Evolutionary conservation across 2,888 invertebrate species (phyloP).

Genomic region (Epinotia nisella): DNA sequence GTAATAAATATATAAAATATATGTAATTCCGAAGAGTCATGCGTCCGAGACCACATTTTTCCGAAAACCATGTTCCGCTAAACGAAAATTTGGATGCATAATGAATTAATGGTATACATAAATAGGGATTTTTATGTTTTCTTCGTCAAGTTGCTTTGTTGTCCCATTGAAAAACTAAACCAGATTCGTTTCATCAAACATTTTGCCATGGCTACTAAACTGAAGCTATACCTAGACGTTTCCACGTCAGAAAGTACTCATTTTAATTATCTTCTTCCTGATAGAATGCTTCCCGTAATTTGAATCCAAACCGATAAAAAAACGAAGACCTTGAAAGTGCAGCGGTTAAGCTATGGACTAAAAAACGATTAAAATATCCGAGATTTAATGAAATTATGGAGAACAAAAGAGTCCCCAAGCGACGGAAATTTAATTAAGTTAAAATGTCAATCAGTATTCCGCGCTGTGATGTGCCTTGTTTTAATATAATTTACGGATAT

Average conservation of each 20-base stretch:
- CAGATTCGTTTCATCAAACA: neutral
- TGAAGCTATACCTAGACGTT: too few relatives aligned
- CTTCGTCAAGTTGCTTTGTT: too few relatives aligned
- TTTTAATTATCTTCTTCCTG: conserved; percentile 14
- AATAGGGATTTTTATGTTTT: too few relatives aligned
- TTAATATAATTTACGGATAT: conserved; percentile 38
- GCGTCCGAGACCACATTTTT: too few relatives aligned
- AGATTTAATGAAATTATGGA: conserved; percentile 64
- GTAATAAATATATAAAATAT: too few relatives aligned
- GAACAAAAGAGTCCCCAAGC: conserved; percentile 69
- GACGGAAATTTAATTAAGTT: conserved; percentile 64
- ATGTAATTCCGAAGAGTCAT: too few relatives aligned
- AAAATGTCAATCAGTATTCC: conserved; percentile 58
- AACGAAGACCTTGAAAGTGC: conserved; percentile 27
- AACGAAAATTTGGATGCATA: too few relatives aligned
- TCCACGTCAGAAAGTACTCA: too few relatives aligned
- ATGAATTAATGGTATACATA: too few relatives aligned
- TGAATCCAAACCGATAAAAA: conserved; percentile 23
- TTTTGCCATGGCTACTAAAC: neutral
- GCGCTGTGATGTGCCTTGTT: conserved; percentile 43
- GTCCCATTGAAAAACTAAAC: too few relatives aligned
- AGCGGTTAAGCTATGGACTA: conserved; percentile 41
- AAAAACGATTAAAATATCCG: conserved; percentile 56
- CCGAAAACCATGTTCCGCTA: too few relatives aligned
- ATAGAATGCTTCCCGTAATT: conserved; percentile 6